Conservation (phyloP, 2,797 vertebrate species). For the Typhlichthys eigenmanni region DNA sequence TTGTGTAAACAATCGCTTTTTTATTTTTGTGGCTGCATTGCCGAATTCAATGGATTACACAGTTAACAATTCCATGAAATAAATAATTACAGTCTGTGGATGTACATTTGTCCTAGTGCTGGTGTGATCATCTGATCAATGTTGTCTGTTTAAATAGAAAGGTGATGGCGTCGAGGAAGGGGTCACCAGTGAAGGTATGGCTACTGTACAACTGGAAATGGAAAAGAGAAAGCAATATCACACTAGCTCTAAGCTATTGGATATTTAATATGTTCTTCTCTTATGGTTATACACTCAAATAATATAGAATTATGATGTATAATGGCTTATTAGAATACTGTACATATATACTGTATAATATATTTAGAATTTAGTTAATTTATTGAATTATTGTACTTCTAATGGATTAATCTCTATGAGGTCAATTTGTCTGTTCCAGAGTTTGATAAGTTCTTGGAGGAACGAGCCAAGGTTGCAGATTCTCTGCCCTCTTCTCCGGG, state of each 20-base stretch:
- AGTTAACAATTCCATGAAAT: too few species aligned
- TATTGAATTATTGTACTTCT: too few species aligned
- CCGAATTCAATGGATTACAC: too few species aligned
- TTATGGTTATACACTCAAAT: background rate
- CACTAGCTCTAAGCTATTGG: background rate
- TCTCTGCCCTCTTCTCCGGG: constrained; percentile 80
- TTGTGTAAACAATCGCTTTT: too few species aligned
- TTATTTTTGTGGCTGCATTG: constrained; percentile 6
- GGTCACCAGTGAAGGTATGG: constrained; percentile 95
- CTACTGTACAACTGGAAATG: background rate
- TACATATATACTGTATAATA: too few species aligned
- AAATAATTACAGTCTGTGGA: too few species aligned
- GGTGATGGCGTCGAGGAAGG: constrained; percentile 92
- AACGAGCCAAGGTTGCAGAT: constrained; percentile 90
- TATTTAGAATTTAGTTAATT: too few species aligned
- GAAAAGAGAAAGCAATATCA: background rate
- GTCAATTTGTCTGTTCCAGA: constrained; percentile 75
- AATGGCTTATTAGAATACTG: too few species aligned
- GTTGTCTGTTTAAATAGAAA: constrained; percentile 80
- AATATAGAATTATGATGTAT: background rate
- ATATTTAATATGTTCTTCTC: background rate
- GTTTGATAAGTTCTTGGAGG: constrained; percentile 97
- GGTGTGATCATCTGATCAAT: background rate
- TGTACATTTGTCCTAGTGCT: too few species aligned
- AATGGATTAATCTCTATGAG: constrained; percentile 3